Base-by-base conservation (phyloP, 2,888 invertebrate genomes). In the Euplexia lucipara region DNA sequence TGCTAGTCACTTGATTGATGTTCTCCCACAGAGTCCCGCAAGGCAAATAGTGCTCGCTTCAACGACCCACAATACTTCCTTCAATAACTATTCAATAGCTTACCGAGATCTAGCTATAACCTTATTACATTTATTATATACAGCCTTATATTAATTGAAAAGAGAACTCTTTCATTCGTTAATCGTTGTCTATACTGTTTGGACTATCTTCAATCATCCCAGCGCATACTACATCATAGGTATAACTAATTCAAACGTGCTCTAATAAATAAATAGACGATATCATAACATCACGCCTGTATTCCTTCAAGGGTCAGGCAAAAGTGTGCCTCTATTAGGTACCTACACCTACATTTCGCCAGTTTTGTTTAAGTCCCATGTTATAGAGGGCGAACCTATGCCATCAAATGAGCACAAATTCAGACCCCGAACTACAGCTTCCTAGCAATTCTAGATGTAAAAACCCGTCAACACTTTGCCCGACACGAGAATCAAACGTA, bases 1-100 rank as follows among this genome's bases (percentile, higher is more conserved):
- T 72, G 67, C 74, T 57, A 49, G 73, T 80, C 65, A 73, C 54
- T 61, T 83, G 83, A 83, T 83, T 73, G 83, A 83, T 83, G 80
- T 70, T 53, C 58, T 63, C 47, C 47, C n/a, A n/a, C n/a, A n/a
- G n/a, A n/a, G n/a, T n/a, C n/a, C 44, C 37, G 54, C 66, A 62
- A 70, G 57, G 59, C 59, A 67, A 74, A 71, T 62, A 66, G 44
- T 56, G 41, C 57, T 53, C 56, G 70, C 52, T 60, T 56, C 61
- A 39, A 53, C 53, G 56, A 48, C 41, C 35, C 67, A 45, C 63
- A 76, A 79, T 70, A 57, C 54, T 59, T 62, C 59, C 35, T 68
- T 52, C 62, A 69, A 66, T 67, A 69, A 64, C 56, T 63, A 64
- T 69, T 61, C 60, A 62, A 60, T 64, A 65, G 44, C 52, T 64